phyloP scores from a whole-genome alignment of 2,797 vertebrate species.

The Falco rusticolus region DNA sequence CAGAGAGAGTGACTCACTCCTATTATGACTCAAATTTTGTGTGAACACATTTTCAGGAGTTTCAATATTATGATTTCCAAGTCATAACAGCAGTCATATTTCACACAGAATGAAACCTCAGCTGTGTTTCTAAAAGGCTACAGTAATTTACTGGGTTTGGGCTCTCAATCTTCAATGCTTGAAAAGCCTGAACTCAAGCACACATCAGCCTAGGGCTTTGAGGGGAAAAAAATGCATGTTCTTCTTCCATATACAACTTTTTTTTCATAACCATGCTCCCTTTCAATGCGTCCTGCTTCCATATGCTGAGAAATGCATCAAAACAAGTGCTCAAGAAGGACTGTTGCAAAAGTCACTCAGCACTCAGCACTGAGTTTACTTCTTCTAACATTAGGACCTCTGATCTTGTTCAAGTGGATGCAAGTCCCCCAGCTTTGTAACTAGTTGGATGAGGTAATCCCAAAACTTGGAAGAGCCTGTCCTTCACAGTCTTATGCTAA shows the following conservation, averaged over 20 bases:
- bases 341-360: not conserved
- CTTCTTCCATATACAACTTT: not conserved
- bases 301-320: not conserved
- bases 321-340: not conserved
- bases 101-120: not conserved
- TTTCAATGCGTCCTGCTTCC: not conserved
- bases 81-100: not conserved
- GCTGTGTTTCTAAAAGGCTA: not conserved
- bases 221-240: not conserved
- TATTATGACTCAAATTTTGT: not conserved
- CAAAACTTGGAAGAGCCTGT: not conserved
- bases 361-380: not conserved
- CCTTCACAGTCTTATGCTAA: not conserved
- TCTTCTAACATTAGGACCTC: not conserved
- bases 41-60: not conserved
- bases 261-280: not conserved
- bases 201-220: not conserved
- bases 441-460: not conserved
- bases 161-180: not conserved
- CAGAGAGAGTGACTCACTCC: not conserved
- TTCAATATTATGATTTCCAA: slow-evolving; percentile 40
- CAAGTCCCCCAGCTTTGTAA: not conserved
- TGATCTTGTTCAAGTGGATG: not conserved
- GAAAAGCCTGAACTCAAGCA: not conserved
- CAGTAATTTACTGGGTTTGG: not conserved